A percentile compares a stretch with the other conserved stretches of the same genome.
These are phyloP conservation scores for Leptinotarsa undecemlineata DNA, from an alignment of 1,140 invertebrate genomes.

Conservation along the genomic window DNA sequence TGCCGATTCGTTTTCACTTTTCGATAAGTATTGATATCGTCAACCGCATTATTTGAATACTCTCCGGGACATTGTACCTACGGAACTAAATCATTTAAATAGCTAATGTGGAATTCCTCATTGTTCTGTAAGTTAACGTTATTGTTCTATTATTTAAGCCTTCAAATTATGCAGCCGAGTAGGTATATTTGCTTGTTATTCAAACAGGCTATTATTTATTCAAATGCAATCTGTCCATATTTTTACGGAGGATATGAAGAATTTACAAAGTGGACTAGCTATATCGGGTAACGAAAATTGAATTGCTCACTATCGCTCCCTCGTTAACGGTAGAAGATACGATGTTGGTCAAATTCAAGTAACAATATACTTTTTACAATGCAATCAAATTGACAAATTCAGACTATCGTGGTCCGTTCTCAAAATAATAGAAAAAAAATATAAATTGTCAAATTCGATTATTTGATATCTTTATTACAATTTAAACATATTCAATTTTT, in stretches of 20 bases:
- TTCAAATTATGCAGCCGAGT: neutral
- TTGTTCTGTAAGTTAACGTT: conserved; percentile 6
- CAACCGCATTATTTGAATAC: neutral
- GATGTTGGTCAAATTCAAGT: too few species aligned
- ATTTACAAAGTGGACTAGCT: neutral
- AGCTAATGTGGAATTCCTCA: conserved; percentile 2
- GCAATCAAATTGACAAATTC: too few species aligned
- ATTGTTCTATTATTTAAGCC: conserved; percentile 1
- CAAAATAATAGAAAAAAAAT: too few species aligned
- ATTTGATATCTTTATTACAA: too few species aligned
- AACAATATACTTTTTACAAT: too few species aligned
- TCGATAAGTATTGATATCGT: neutral
- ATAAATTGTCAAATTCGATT: too few species aligned
- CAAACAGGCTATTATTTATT: neutral
- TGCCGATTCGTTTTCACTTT: conserved; percentile 5
- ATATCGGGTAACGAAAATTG: too few species aligned
- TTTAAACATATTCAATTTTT: too few species aligned
- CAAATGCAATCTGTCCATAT: neutral
- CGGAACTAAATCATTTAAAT: conserved; percentile 1
- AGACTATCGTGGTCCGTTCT: too few species aligned
- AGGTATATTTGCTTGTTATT: conserved; percentile 1
- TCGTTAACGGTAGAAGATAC: too few species aligned
- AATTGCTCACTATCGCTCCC: too few species aligned
- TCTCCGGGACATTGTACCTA: neutral
- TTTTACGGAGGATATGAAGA: neutral